Evolutionary conservation across 1,140 invertebrate species (phyloP), one percentile per base, ranked within the genome.

Genomic region (Diploscapter pachys): DNA sequence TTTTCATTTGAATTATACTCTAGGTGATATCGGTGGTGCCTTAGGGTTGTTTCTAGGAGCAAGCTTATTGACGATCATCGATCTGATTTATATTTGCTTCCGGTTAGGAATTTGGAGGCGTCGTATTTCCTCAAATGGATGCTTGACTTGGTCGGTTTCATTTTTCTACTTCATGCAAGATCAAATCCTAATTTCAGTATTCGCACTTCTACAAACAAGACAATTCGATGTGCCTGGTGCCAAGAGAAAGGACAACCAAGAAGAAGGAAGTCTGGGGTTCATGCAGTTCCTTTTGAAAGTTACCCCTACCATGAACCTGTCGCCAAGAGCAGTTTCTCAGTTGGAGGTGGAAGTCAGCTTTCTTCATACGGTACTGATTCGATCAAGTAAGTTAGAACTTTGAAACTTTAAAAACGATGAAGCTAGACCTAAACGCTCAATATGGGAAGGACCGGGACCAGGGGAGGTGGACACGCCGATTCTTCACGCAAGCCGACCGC

Each of bases 1-100:
- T 69, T 50, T 48, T 49, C 48, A 13, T 31, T 78, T 9, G 63
- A 78, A 76, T 64, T 80, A 72, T 62, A 76, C 77, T 82, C 54
- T 78, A 79, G 80, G 82, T 65, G 82, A 83, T 67, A 77, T 83
- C 65, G 83, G 83, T 59, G 83, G 83, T 64, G 83, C 83, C 8
- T 66, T 85, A 9, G 83, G 83, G 13, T 80, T 85, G 5, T 84
- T 84, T 69, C 71, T 83, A 2, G 82, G 82, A 13, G 81, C 80
- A 54, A 73, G 72, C 56, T 72, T 85, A 55, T 71, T 85, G 11
- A 85, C 83, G 51, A 79, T 85, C 31, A 85, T 85, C 66, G 83
- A 85, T 78, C 71, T 85, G 6, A 49, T 84, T 5, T 85, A 85
- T 66, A 70, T 78, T 4, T 78, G 78, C 49, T 64, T 76, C 50